Evolutionary conservation across 2,113 vertebrate species (phyloP).

Genomic region (Ctenodactylus gundi): DNA sequence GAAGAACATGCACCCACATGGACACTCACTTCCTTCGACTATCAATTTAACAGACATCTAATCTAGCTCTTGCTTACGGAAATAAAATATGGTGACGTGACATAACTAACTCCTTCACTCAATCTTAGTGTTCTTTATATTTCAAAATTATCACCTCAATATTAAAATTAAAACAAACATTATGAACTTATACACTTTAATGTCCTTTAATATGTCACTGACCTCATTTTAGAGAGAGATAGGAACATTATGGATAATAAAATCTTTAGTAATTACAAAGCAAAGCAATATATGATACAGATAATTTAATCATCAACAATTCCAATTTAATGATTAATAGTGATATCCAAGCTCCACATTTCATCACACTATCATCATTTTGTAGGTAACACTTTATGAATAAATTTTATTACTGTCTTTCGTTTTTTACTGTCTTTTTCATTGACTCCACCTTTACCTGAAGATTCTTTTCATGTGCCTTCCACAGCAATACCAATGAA

Average conservation of each 20-base stretch:
- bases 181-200: slow-evolving; percentile 19
- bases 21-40: not conserved
- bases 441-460: slow-evolving; percentile 6
- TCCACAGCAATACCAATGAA: slow-evolving; percentile 51
- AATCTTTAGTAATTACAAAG: slow-evolving; percentile 42
- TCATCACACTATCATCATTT: not conserved
- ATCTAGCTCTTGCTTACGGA: not conserved
- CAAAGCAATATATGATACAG: slow-evolving; percentile 15
- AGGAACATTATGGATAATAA: not conserved
- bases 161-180: slow-evolving; percentile 39
- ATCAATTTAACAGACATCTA: slow-evolving; percentile 16
- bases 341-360: not conserved
- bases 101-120: slow-evolving; percentile 15
- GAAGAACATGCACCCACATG: not conserved
- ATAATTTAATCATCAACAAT: slow-evolving; percentile 46
- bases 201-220: not conserved
- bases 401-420: not conserved
- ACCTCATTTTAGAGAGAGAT: slow-evolving; percentile 44
- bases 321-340: not conserved
- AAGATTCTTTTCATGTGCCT: slow-evolving; percentile 15
- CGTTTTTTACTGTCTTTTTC: slow-evolving; percentile 36
- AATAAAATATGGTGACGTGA: slow-evolving; percentile 30
- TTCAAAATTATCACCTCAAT: slow-evolving; percentile 54
- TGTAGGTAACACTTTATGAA: slow-evolving; percentile 14
- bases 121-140: slow-evolving; percentile 45